Evolutionary conservation across 2,888 invertebrate genomes (phyloP), one percentile per base, ranked within the genome.

Genomic region (Drosophila conformis): DNA sequence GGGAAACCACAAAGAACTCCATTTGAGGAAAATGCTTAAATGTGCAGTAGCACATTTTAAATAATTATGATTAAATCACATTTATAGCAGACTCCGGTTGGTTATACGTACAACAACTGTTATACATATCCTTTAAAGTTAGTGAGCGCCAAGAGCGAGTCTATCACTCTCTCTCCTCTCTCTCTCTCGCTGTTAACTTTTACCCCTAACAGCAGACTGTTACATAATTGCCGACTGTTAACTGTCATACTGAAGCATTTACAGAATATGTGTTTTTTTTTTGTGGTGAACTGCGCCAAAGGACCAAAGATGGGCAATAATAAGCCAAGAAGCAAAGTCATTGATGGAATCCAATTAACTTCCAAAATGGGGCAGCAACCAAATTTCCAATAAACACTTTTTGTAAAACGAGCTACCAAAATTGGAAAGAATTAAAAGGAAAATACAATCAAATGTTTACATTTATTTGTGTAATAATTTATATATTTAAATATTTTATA

Each of bases 211-310:
- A 62, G 62, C 31, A 11, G 1, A 1, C 29, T 29, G 56, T 77
- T 69, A 62, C 73, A 80, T 80, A 78, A 80, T 77, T 67, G 77
- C 69, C 64, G 73, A 69, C 66, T 36, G 15, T 15, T 29, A 31
- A 49, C 27, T 49, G 49, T 49, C 10, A 42, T 18, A 21, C 49
- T 13, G 36, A 33, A 51, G 15, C 18, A 38, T 35, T 73, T 38
- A 27, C 40, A 58, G 59, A n/a, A 73, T 38, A 59, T 57, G 29
- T 31, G 29, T 15, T 27, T 27, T 38, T 38, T 63, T 36, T 33
- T 4, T 18, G n/a, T 54, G 36, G 13, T 36, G n/a, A 25, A 42
- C 25, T 27, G 56, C 57, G n/a, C 29, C 48, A 33, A 52, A 11
- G 21, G 35, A 25, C 42, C 46, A 48, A 56, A 62, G 62, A 58